Evolutionary conservation across 53 echinoderm and acorn worm genomes (phyloP), one percentile per base, ranked within the genome.

Genomic region (Paracentrotus lividus): DNA sequence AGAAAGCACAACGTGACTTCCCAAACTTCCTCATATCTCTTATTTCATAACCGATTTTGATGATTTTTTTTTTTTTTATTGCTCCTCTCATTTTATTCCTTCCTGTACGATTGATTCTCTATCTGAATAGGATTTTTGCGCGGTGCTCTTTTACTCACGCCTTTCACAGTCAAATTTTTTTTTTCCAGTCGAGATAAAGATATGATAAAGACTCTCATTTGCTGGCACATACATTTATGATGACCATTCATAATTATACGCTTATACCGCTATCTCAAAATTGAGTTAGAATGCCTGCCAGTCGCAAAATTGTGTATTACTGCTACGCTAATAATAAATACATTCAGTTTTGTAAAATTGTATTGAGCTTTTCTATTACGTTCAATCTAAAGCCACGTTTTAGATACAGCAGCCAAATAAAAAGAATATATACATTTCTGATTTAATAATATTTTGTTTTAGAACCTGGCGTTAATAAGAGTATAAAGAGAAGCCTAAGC

Each of bases 391-490:
- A 72, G 40, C 38, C 32, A 21, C 20, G 20, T 72, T 72, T 38
- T 20, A 72, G 4, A 38, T 72, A 72, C 36, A 72, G 72, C 72
- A 72, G 72, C 72, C 1, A 72, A 64, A 31, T 29, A 64, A 72
- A 36, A 40, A 72, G 4, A 38, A 72, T 38, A 20, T 38, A 72
- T 72, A 72, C 40, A 72, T 72, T 72, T 38, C 38, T 38, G 9
- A 29, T 64, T 64, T 31, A 64, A 59, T 59, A 59, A 52, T 4
- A 29, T 8, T 31, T 27, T 29, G 18, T 9, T 40, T 38, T 18
- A 72, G 36, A 72, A 16, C 40, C 36, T 72, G 40, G 40, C 72
- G 40, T 72, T 72, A 34, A 72, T 72, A 72, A 18, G 72, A 72
- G 20, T 40, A 72, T 8, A 38, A 38, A 20, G 32, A 72, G 40